A percentile compares a stretch with the other conserved stretches of the same genome.
Evolutionary conservation across 2,888 invertebrate species (phyloP).

Genomic region (Cephus runcator): DNA sequence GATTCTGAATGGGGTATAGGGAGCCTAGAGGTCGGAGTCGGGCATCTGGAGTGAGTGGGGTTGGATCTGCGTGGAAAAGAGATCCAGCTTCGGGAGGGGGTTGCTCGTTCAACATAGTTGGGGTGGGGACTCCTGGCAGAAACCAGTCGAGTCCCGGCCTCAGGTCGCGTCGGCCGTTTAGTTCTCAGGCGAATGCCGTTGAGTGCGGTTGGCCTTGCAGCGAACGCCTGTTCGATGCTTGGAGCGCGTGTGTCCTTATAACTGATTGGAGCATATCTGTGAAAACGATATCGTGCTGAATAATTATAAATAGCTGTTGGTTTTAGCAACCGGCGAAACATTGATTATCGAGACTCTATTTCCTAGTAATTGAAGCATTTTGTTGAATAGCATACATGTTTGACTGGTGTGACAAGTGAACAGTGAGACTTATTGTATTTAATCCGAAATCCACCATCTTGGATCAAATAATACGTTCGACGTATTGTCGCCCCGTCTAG

Average conservation of each 20-base stretch:
- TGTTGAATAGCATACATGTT: neutral
- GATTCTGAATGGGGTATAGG: constrained; percentile 6
- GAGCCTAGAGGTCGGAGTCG: constrained; percentile 44
- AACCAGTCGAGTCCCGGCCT: constrained; percentile 60
- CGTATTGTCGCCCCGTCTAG: neutral
- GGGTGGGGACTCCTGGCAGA: constrained; percentile 44
- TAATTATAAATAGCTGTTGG: neutral
- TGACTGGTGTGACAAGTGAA: neutral
- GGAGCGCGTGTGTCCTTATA: constrained; percentile 12
- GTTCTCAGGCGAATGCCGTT: constrained; percentile 59
- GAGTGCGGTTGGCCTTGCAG: constrained; percentile 46
- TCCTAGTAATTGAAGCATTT: neutral
- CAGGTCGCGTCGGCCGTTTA: constrained; percentile 58
- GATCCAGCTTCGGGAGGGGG: constrained; percentile 6
- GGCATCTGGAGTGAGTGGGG: constrained; percentile 40
- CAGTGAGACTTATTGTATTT: neutral
- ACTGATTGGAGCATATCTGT: neutral
- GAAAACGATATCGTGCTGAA: neutral
- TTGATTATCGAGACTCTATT: neutral
- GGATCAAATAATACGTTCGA: neutral
- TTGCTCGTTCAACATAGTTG: neutral
- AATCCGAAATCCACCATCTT: neutral
- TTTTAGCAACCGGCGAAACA: neutral
- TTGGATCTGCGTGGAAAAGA: constrained; percentile 1
- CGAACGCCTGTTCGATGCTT: constrained; percentile 23